Conservation (phyloP, 2,888 invertebrate genomes). For the Mimumesa dahlbomi region DNA sequence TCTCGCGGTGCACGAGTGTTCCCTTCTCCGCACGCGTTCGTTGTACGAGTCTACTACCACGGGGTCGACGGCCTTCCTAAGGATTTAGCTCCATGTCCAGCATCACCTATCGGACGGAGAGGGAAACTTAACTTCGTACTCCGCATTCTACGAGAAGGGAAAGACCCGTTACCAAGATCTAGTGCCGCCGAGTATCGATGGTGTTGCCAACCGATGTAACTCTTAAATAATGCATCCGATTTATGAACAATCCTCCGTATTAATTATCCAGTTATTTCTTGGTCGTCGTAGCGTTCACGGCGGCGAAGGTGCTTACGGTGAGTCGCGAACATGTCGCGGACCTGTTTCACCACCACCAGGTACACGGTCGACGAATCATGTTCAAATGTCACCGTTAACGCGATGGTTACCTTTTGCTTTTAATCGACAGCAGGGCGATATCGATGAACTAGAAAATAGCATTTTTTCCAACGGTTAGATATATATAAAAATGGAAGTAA, state of each 20-base stretch:
- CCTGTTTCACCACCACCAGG: slow-evolving; percentile 33
- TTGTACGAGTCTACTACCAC: slow-evolving; percentile 45
- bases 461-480: no score
- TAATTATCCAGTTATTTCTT: slow-evolving; percentile 40
- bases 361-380: slow-evolving; percentile 40
- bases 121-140: slow-evolving; percentile 69
- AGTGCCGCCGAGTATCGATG: slow-evolving; percentile 17
- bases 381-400: slow-evolving; percentile 35
- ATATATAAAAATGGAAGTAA: no score
- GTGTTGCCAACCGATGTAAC: slow-evolving; percentile 18
- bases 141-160: slow-evolving; percentile 69
- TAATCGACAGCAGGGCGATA: no score
- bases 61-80: slow-evolving; percentile 76
- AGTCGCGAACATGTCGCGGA: slow-evolving; percentile 21
- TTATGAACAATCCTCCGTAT: slow-evolving; percentile 45
- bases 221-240: slow-evolving; percentile 47
- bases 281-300: background rate
- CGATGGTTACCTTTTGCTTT: background rate
- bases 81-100: slow-evolving; percentile 74
- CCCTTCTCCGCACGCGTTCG: slow-evolving; percentile 46
- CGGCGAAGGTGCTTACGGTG: slow-evolving; percentile 5
- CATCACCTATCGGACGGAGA: slow-evolving; percentile 77
- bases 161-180: slow-evolving; percentile 70
- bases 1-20: slow-evolving; percentile 22
- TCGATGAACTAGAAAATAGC: no score